Base-by-base conservation (phyloP, 2,113 vertebrate species). In the Urocolius indicus region DNA sequence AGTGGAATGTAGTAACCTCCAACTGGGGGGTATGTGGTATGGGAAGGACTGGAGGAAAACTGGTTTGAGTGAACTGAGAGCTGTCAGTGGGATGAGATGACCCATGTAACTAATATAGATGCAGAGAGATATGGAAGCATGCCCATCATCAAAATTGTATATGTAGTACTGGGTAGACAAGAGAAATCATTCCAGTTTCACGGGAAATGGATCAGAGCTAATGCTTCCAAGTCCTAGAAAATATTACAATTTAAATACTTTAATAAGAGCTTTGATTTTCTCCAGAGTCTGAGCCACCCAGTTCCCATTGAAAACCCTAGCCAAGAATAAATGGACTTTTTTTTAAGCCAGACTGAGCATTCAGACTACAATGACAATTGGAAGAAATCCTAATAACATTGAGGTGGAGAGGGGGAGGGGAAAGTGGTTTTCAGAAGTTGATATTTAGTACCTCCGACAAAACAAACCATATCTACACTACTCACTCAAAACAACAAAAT, bases 351-450 rank as follows among this genome's bases (percentile, higher is more conserved):
- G 63, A 66, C 46, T 59, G 54, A 90, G 10, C 13, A 23, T 55
- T 96, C 83, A 94, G 88, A 81, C 75, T 71, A 67, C 51, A 93
- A 71, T 20, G 73, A 24, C 51, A 68, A 13, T 18, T 94, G 85
- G 71, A 92, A 90, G 43, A 88, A 92, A 69, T 80, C 34, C 46
- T 74, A 84, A 76, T 62, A 55, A 77, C 52, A 17, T 8, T 63
- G 15, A 6, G 6, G 26, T 66, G 29, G 16, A 18, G 13, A 1
- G 8, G 34, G 10, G 24, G 23, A 61, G 9, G 6, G 6, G 11
- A 84, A 83, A 46, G 20, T 55, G 43, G 26, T 77, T 92, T 92
- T 94, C 54, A 43, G 59, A 92, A 92, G 75, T 51, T 32, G 63
- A 8, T 77, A 4, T 80, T 86, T 38, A 69, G 20, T 32, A 74